A percentile compares a stretch with the other conserved stretches of the same genome.
Evolutionary conservation across 2,797 vertebrate genomes (phyloP).

Genomic region (Etheostoma nigrum): DNA sequence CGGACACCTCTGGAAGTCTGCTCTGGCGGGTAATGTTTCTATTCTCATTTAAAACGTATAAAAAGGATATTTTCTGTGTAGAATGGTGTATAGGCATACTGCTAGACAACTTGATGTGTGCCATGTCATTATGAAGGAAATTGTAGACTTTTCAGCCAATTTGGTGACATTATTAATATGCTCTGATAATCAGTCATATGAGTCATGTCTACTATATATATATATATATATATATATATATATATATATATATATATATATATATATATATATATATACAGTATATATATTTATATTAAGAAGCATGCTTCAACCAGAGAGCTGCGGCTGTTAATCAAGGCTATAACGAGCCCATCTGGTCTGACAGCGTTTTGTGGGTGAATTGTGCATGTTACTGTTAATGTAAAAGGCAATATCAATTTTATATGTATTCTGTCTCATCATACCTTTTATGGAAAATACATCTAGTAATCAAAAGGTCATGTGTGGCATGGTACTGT

Average conservation of each 20-base stretch:
- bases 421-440: background rate
- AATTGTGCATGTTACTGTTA: background rate
- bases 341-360: background rate
- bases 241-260: no score
- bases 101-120: background rate
- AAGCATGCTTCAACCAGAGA: background rate
- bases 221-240: no score
- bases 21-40: conserved; percentile 88
- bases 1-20: conserved; percentile 92
- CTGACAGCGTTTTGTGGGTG: background rate
- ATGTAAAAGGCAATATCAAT: background rate
- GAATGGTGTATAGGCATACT: background rate
- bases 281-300: no score
- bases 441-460: background rate
- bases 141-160: background rate
- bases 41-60: background rate
- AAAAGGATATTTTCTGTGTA: background rate
- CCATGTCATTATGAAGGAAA: background rate
- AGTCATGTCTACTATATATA: no score
- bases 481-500: background rate
- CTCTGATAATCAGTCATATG: background rate
- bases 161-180: background rate
- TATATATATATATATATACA: no score
- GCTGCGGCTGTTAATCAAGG: conserved; percentile 16
- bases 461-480: conserved; percentile 23